Evolutionary conservation across 2,113 vertebrate genomes (phyloP).

Genomic region (Nipponia nippon): DNA sequence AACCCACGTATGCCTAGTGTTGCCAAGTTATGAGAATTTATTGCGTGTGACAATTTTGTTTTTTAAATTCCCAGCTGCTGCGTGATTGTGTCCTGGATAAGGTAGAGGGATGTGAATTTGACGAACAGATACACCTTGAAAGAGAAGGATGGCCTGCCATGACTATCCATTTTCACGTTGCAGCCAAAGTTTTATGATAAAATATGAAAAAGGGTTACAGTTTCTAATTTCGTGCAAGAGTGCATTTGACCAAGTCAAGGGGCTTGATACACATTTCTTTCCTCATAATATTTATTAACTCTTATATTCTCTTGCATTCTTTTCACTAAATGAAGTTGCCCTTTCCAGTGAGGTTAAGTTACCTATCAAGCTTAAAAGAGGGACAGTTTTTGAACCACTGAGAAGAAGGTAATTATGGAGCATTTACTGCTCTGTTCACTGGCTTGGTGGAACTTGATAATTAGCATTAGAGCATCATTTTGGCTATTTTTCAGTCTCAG

Average conservation of each 20-base stretch:
- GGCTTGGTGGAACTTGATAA: neutral
- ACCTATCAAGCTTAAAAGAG: neutral
- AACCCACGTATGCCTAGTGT: neutral
- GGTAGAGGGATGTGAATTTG: neutral
- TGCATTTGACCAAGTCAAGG: neutral
- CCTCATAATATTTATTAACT: neutral
- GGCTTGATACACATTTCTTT: neutral
- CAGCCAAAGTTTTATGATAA: neutral
- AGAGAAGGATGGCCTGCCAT: neutral
- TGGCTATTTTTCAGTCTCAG: neutral
- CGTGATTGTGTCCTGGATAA: neutral
- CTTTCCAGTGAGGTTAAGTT: neutral
- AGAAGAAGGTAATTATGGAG: neutral
- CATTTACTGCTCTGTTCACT: neutral
- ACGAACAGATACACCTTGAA: neutral
- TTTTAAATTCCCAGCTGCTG: neutral
- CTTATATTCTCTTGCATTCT: neutral
- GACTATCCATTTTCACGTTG: neutral
- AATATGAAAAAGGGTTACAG: neutral
- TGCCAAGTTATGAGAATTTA: neutral
- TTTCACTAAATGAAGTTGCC: neutral
- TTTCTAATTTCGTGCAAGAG: neutral
- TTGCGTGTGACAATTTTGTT: fast-evolving
- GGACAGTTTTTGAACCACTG: neutral
- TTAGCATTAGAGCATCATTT: neutral